Percentiles rank a stretch among this genome's conserved stretches.
phyloP scores from a whole-genome alignment of 2,888 invertebrate genomes.

The Drosophila lacicola region DNA sequence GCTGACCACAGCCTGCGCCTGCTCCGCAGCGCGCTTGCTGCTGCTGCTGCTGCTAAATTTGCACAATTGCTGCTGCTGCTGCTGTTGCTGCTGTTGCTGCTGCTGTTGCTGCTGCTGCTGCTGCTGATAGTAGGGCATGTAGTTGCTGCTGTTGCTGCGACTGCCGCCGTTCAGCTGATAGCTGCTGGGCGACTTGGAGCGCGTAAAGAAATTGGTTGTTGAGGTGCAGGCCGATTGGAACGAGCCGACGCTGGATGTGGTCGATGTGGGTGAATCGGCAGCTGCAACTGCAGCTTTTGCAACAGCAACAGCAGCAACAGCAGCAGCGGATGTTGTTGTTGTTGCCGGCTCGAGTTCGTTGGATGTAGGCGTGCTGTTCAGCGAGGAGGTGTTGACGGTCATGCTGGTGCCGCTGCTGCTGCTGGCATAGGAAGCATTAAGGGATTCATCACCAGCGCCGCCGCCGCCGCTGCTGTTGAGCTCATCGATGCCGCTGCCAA shows the following conservation, averaged over 20 bases:
- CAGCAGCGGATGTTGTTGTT: constrained; percentile 1
- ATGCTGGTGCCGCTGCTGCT: constrained; percentile 45
- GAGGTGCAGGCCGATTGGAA: constrained; percentile 77
- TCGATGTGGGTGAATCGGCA: constrained; percentile 56
- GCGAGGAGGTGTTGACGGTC: constrained; percentile 50
- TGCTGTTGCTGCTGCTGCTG: constrained; percentile 40
- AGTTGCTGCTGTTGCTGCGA: constrained; percentile 27
- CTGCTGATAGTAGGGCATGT: constrained; percentile 51
- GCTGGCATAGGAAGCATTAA: constrained; percentile 67
- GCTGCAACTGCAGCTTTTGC: constrained; percentile 10
- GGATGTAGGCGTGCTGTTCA: constrained; percentile 45
- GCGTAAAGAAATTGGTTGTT: constrained; percentile 58
- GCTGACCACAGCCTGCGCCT: constrained; percentile 62
- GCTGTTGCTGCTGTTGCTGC: constrained; percentile 17
- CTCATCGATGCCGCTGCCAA: constrained; percentile 58
- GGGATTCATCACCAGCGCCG: constrained; percentile 67
- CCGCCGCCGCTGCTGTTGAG: constrained; percentile 62
- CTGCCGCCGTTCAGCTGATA: constrained; percentile 56
- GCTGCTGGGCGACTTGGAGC: constrained; percentile 44
- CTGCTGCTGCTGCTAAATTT: constrained; percentile 26
- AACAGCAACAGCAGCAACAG: constrained; percentile 1
- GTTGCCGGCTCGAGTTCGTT: constrained; percentile 5
- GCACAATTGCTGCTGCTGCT: constrained; percentile 15
- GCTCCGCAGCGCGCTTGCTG: constrained; percentile 34
- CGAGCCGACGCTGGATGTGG: constrained; percentile 50